phyloP scores from a whole-genome alignment of 1,140 invertebrate species.

The Papilio glaucus region DNA sequence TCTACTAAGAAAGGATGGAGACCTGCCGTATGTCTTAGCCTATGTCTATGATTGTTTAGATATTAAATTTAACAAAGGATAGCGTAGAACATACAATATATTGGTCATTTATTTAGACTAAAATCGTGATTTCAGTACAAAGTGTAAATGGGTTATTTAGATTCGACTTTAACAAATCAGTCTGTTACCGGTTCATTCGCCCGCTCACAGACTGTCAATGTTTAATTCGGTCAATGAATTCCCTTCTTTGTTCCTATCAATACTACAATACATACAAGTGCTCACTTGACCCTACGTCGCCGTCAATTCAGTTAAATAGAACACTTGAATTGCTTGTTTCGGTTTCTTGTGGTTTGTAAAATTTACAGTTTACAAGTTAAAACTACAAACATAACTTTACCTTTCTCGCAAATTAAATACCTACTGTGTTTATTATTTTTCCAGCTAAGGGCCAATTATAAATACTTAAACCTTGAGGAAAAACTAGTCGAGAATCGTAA shows the following conservation, averaged over 20 bases:
- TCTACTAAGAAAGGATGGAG: too few species aligned
- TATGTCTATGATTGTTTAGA: too few species aligned
- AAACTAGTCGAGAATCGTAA: too few species aligned
- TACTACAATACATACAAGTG: background rate
- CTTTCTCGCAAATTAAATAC: too few species aligned
- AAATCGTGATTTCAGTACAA: background rate
- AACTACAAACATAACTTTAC: too few species aligned
- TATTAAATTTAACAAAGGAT: too few species aligned
- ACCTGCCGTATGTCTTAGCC: too few species aligned
- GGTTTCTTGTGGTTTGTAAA: background rate
- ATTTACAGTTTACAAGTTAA: too few species aligned
- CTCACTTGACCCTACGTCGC: conserved; percentile 2
- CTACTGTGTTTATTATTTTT: too few species aligned
- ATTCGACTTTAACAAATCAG: background rate
- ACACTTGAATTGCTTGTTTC: background rate
- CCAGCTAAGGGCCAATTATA: too few species aligned
- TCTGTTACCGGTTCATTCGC: background rate
- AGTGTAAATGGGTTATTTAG: background rate
- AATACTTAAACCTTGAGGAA: too few species aligned
- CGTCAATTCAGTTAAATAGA: conserved; percentile 9
- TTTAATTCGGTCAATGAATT: conserved; percentile 6
- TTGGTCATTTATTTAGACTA: background rate
- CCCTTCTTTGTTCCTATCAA: background rate
- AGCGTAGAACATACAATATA: too few species aligned
- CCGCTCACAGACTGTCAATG: background rate